phyloP scores from a whole-genome alignment of 2,888 invertebrate genomes.

The Drosophila kokeensis region DNA sequence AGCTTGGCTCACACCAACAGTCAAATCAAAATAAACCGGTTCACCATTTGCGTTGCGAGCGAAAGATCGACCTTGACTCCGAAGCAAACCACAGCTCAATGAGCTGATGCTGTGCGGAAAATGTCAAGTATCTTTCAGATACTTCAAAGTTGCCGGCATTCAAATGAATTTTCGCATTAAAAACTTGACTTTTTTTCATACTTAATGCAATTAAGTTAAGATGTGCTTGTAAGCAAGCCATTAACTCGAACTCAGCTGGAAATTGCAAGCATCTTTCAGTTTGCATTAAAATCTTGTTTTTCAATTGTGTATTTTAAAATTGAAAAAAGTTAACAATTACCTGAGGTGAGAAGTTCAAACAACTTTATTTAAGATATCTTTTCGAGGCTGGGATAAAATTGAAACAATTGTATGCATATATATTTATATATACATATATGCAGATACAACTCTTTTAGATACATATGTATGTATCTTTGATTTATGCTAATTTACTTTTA shows the following conservation, averaged over 20 bases:
- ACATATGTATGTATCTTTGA: too few species aligned
- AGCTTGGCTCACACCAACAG: conserved; percentile 20
- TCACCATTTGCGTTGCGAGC: conserved; percentile 21
- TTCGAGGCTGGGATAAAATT: too few species aligned
- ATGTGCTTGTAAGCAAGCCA: not conserved
- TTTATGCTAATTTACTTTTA: not conserved
- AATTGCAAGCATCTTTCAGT: not conserved
- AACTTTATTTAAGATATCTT: not conserved
- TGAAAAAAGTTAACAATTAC: not conserved
- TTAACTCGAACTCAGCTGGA: not conserved
- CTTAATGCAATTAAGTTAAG: not conserved
- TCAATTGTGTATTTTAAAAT: not conserved
- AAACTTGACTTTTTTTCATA: not conserved
- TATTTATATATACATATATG: not conserved
- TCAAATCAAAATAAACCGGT: conserved; percentile 56
- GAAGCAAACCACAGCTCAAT: conserved; percentile 20
- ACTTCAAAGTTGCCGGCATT: not conserved
- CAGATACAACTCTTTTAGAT: not conserved
- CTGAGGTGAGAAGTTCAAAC: not conserved
- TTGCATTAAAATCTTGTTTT: not conserved
- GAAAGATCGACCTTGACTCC: conserved; percentile 72
- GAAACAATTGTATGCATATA: not conserved
- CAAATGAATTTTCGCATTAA: too few species aligned
- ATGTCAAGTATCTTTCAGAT: conserved; percentile 9
- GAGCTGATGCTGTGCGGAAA: conserved; percentile 4